Conservation (phyloP, 2,888 invertebrate genomes). For the Noctua janthina region DNA sequence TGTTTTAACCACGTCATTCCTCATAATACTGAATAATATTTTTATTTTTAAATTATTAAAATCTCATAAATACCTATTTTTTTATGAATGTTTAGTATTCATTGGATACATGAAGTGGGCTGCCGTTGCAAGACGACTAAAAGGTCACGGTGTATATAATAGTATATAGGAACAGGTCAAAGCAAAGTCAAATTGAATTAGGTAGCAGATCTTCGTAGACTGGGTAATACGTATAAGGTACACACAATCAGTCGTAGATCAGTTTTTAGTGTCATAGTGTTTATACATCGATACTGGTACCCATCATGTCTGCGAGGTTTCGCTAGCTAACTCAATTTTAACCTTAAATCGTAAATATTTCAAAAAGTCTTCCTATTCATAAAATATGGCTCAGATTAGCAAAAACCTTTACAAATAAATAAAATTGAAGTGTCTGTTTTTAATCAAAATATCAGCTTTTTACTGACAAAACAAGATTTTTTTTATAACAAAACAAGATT, state of each 20-base stretch:
- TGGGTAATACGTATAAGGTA: neutral
- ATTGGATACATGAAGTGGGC: too few relatives aligned
- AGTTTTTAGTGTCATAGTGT: neutral
- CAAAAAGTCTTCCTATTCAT: neutral
- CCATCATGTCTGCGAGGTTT: neutral
- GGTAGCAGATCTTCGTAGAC: neutral
- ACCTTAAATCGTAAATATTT: neutral
- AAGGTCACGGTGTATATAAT: too few relatives aligned
- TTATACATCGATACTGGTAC: neutral
- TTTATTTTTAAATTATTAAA: too few relatives aligned
- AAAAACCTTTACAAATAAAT: neutral
- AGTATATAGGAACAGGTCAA: constrained; percentile 31
- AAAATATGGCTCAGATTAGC: neutral
- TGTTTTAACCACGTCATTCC: too few relatives aligned
- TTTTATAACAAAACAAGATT: too few relatives aligned
- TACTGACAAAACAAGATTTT: too few relatives aligned
- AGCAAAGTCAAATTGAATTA: neutral
- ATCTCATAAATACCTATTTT: too few relatives aligned
- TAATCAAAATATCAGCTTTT: too few relatives aligned
- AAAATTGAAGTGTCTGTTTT: too few relatives aligned
- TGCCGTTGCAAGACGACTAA: too few relatives aligned
- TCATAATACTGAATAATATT: too few relatives aligned
- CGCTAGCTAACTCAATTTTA: neutral
- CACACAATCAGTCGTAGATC: neutral
- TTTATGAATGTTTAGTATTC: too few relatives aligned